phyloP scores from a whole-genome alignment of 2,113 vertebrate species.

The Marmota flaviventris region DNA sequence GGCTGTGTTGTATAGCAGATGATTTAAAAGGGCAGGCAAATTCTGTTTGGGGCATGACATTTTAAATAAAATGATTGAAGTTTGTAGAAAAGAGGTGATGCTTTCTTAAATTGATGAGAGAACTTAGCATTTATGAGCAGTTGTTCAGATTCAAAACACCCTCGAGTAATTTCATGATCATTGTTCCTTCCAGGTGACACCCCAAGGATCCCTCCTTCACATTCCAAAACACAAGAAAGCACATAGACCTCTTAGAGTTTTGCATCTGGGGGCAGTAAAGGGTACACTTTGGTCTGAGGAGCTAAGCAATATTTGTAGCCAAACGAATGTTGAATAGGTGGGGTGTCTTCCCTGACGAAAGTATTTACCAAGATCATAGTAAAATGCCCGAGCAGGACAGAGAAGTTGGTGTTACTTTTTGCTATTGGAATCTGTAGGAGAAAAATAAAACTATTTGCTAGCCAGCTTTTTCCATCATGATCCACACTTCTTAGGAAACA shows the following conservation, averaged over 20 bases:
- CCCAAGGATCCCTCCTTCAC: background rate
- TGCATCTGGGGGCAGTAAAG: background rate
- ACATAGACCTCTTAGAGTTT: background rate
- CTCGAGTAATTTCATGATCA: background rate
- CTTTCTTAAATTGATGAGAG: slow-evolving; percentile 33
- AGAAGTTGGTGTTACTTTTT: background rate
- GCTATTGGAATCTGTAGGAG: background rate
- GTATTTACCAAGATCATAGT: background rate
- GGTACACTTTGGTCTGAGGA: background rate
- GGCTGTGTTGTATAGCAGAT: background rate
- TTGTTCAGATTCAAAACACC: slow-evolving; percentile 38
- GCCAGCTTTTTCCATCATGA: slow-evolving; percentile 41
- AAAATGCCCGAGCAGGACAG: background rate
- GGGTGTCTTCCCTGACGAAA: background rate
- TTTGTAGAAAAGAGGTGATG: background rate
- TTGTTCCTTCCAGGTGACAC: background rate
- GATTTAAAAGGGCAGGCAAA: background rate
- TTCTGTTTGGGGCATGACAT: background rate
- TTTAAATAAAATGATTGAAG: slow-evolving; percentile 26
- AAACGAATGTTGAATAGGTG: background rate
- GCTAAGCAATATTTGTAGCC: slow-evolving; percentile 31
- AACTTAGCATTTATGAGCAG: background rate
- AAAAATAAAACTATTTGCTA: slow-evolving; percentile 56
- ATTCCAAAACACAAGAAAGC: background rate
- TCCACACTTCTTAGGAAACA: slow-evolving; percentile 31